phyloP scores from a whole-genome alignment of 2,113 vertebrate genomes.

The Fregata magnificens region DNA sequence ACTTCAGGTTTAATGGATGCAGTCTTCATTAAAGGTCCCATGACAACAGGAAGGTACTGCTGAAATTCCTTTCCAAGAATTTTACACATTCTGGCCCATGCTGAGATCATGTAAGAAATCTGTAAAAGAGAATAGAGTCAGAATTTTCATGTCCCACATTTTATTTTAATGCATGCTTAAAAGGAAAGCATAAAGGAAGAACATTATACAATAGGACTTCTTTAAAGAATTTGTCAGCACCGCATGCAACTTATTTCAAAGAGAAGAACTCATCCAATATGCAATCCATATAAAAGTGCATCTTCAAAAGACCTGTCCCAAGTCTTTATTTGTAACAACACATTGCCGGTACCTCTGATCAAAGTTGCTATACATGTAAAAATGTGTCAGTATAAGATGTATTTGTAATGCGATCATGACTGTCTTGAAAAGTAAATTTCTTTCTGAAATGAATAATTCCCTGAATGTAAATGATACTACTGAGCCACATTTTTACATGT shows the following conservation, averaged over 20 bases:
- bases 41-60: slow-evolving; percentile 98
- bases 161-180: background rate
- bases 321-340: background rate
- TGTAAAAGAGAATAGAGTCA: slow-evolving; percentile 33
- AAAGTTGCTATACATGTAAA: background rate
- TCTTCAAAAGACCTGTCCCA: background rate
- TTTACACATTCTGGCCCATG: slow-evolving; percentile 99
- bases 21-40: slow-evolving; percentile 99
- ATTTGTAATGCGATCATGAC: background rate
- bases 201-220: background rate
- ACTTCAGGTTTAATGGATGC: slow-evolving; percentile 99
- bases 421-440: background rate
- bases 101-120: slow-evolving; percentile 99
- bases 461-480: background rate
- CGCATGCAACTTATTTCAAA: background rate
- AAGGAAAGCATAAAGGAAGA: background rate
- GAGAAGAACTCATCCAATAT: background rate
- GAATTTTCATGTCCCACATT: background rate
- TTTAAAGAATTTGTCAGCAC: background rate
- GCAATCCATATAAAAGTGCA: background rate
- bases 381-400: background rate
- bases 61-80: slow-evolving; percentile 99
- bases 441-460: background rate
- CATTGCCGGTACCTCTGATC: background rate
- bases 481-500: no score